phyloP scores from a whole-genome alignment of 2,797 vertebrate species.

The Eulemur mongoz region DNA sequence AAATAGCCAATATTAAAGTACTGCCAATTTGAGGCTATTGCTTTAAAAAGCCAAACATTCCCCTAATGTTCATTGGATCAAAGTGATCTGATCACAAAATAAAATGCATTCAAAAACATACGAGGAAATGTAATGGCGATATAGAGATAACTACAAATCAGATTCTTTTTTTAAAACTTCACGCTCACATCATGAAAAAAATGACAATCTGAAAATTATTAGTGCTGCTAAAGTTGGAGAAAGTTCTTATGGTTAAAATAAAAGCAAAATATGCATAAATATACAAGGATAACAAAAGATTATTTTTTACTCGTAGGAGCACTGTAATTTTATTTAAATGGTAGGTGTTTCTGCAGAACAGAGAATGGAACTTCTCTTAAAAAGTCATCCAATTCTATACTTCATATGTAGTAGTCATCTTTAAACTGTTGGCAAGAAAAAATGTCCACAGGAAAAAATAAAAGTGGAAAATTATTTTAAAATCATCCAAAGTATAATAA shows the following conservation, averaged over 20 bases:
- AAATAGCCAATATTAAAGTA: constrained; percentile 20
- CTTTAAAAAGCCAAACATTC: constrained; percentile 57
- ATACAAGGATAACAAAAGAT: constrained; percentile 82
- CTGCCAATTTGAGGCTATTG: background rate
- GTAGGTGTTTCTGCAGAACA: constrained; percentile 83
- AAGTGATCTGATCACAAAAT: constrained; percentile 32
- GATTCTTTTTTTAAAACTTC: constrained; percentile 69
- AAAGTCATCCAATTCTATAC: constrained; percentile 77
- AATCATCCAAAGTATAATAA: constrained; percentile 65
- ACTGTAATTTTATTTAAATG: constrained; percentile 87
- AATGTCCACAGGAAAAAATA: constrained; percentile 66
- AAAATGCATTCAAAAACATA: constrained; percentile 47
- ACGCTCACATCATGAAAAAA: constrained; percentile 57
- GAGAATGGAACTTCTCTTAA: constrained; percentile 80
- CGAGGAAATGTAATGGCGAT: constrained; percentile 16
- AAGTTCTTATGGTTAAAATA: constrained; percentile 78
- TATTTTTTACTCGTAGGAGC: constrained; percentile 78
- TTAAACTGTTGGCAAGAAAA: constrained; percentile 72
- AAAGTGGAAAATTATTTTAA: constrained; percentile 64
- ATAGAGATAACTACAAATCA: constrained; percentile 64
- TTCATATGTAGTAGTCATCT: constrained; percentile 78
- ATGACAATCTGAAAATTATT: constrained; percentile 63
- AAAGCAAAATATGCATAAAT: constrained; percentile 84
- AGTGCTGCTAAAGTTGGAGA: constrained; percentile 76
- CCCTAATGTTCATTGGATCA: constrained; percentile 40